Evolutionary conservation across 2,113 vertebrate genomes (phyloP), one percentile per base, ranked within the genome.

Genomic region (Embiotoca jacksoni): DNA sequence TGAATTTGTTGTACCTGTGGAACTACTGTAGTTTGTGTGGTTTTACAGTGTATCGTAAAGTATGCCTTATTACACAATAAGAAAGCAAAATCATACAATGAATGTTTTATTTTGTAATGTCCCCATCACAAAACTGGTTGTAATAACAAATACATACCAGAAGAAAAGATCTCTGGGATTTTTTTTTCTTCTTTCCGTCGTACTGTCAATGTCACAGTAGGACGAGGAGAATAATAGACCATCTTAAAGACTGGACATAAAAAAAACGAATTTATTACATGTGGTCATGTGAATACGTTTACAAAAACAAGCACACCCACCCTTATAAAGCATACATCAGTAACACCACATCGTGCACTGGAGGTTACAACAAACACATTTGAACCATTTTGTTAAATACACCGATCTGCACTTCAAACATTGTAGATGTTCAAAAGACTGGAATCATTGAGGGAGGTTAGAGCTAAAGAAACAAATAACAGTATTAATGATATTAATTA

Each of bases 271-370:
- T 64, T 14, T 44, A 37, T 50, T 33, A n/a, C 23, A 52, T 65
- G 41, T 44, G 2, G 50, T 44, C 0, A 57, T 84, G 72, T 72
- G 59, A 60, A 72, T 56, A 31, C 56, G 37, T 58, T n/a, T 61
- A 61, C 23, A 76, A 75, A 70, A 71, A 55, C 32, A 71, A 62
- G 23, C 23, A 74, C 71, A 57, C 7, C 13, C 8, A 49, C 4
- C 9, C 39, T 23, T 23, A 23, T 23, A 23, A 23, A 23, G 23
- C 23, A 23, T 23, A 23, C 23, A 77, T 75, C 23, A 36, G 37
- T 30, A 44, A 56, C 4, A 58, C 2, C 1, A 56, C 15, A n/a
- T 58, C 15, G 31, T 58, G 7, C 11, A 73, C 54, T 46, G 14
- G 16, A 11, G 3, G 52, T 58, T 33, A 59, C 7, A 79, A 41